A percentile compares a stretch with the other conserved stretches of the same genome.
Conservation (phyloP, 2,797 vertebrate genomes). For the Myripristis murdjan region DNA sequence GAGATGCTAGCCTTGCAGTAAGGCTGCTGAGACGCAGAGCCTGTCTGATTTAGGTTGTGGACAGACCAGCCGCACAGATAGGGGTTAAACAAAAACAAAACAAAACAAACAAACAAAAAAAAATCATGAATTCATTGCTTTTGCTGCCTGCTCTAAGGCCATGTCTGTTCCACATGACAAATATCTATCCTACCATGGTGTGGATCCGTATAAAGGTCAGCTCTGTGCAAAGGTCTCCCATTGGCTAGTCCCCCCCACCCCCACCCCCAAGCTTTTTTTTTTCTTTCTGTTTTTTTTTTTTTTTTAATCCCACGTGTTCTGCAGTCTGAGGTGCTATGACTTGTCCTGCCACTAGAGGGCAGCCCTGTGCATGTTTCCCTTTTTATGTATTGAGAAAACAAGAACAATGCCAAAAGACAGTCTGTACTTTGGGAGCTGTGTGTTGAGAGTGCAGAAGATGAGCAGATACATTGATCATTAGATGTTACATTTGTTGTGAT, state of each 20-base stretch:
- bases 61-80: neutral
- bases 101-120: no score
- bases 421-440: constrained; percentile 48
- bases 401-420: constrained; percentile 73
- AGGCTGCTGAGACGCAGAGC: constrained; percentile 50
- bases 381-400: constrained; percentile 52
- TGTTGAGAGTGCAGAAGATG: constrained; percentile 40
- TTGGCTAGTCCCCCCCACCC: constrained; percentile 15
- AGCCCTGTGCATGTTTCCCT: constrained; percentile 69
- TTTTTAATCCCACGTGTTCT: constrained; percentile 32
- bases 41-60: constrained; percentile 33
- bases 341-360: constrained; percentile 59
- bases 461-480: constrained; percentile 63
- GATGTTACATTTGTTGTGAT: constrained; percentile 76
- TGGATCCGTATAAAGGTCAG: constrained; percentile 37
- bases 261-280: neutral
- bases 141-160: constrained; percentile 34
- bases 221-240: constrained; percentile 26
- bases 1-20: constrained; percentile 30
- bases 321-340: constrained; percentile 74
- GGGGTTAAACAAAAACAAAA: no score
- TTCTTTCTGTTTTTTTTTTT: no score
- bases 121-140: constrained; percentile 36
- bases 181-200: constrained; percentile 21
- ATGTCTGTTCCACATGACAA: constrained; percentile 21